These are phyloP conservation scores for Yponomeuta malinellus DNA, from an alignment of 2,888 invertebrate genomes.

Conservation along the genomic window DNA sequence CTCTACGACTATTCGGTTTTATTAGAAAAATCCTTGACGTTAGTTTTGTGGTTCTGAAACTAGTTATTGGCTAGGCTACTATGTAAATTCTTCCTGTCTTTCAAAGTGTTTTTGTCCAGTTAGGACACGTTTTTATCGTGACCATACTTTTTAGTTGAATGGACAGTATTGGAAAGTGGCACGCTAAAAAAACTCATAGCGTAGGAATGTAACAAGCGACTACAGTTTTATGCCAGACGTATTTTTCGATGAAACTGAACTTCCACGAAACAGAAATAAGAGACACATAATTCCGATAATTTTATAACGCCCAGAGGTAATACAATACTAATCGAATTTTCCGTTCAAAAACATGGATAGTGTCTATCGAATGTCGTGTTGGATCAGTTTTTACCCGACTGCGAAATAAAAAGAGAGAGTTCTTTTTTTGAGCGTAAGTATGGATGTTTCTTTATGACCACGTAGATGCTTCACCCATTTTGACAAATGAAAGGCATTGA, in stretches of 20 bases:
- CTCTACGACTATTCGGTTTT: too few relatives aligned
- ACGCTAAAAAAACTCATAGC: neutral
- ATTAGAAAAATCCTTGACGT: too few relatives aligned
- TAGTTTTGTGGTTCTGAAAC: too few relatives aligned
- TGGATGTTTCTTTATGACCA: too few relatives aligned
- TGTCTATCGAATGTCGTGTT: neutral
- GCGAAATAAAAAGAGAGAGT: too few relatives aligned
- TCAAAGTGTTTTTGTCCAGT: too few relatives aligned
- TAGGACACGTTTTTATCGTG: too few relatives aligned
- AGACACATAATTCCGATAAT: conserved; percentile 1
- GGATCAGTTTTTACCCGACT: neutral
- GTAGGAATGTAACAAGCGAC: neutral
- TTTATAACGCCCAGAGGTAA: conserved; percentile 9
- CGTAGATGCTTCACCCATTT: too few relatives aligned
- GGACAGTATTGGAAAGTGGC: neutral
- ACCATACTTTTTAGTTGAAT: neutral
- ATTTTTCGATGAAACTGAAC: neutral
- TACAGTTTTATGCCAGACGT: neutral
- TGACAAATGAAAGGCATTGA: too few relatives aligned
- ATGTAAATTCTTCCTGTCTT: too few relatives aligned
- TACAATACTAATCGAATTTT: conserved; percentile 3
- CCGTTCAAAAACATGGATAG: neutral
- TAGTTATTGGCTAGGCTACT: too few relatives aligned
- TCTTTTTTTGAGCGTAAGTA: too few relatives aligned
- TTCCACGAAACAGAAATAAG: neutral